Percentiles rank a stretch among this genome's conserved stretches.
phyloP scores from a whole-genome alignment of 2,113 vertebrate genomes.

The Spermophilus dauricus region DNA sequence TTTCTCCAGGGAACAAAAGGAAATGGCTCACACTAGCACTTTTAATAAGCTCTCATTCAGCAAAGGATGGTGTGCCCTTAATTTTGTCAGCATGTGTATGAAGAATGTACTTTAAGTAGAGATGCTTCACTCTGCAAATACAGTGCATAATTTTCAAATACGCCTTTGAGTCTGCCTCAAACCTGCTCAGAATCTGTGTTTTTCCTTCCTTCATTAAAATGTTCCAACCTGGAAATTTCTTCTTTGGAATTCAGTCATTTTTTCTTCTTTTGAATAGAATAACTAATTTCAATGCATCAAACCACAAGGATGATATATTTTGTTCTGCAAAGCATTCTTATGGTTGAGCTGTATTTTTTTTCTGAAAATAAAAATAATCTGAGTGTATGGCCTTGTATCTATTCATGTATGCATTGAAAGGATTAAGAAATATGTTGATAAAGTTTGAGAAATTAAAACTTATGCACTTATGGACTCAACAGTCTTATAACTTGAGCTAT shows the following conservation, averaged over 20 bases:
- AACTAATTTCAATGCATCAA: conserved; percentile 38
- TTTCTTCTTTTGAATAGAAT: conserved; percentile 11
- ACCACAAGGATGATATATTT: not conserved
- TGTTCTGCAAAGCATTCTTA: not conserved
- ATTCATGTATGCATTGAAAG: not conserved
- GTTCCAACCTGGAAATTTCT: conserved; percentile 68
- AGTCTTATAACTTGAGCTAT: not conserved
- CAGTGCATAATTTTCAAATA: conserved; percentile 59
- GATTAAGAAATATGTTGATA: not conserved
- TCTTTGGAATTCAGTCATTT: conserved; percentile 43
- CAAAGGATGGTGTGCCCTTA: conserved; percentile 38
- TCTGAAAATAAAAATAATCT: conserved; percentile 19
- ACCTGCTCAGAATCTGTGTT: conserved; percentile 47
- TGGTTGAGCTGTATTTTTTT: not conserved
- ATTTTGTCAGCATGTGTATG: conserved; percentile 58
- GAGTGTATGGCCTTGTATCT: not conserved
- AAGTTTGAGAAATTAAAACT: conserved; percentile 1
- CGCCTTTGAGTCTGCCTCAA: not conserved
- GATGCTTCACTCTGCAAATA: conserved; percentile 41
- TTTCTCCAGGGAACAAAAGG: conserved; percentile 73
- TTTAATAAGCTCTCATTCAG: conserved; percentile 68
- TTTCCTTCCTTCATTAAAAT: conserved; percentile 68
- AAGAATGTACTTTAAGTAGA: conserved; percentile 29
- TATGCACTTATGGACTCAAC: not conserved
- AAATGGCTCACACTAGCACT: conserved; percentile 37